Conservation (phyloP, 2,113 vertebrate species). For the Leucosticte australis region DNA sequence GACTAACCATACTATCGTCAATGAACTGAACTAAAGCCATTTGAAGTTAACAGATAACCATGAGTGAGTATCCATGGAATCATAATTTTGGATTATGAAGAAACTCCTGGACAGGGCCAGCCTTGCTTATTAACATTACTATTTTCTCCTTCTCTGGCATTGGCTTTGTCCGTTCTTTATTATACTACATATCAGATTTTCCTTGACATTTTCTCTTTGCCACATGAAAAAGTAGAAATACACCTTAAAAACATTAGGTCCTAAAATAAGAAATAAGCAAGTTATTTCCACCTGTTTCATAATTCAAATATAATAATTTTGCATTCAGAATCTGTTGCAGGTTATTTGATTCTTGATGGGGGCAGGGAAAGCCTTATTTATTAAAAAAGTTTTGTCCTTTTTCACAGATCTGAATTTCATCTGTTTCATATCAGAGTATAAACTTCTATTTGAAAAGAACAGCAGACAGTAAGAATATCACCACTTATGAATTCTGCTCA, state of each 20-base stretch:
- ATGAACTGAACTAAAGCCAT: background rate
- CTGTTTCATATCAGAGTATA: background rate
- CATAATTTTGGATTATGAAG: background rate
- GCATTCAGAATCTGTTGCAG: background rate
- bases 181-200: background rate
- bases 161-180: background rate
- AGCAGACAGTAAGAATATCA: background rate
- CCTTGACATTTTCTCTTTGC: background rate
- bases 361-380: background rate
- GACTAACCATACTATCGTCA: background rate
- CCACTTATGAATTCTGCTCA: background rate
- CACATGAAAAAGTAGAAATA: background rate
- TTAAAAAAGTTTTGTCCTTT: background rate
- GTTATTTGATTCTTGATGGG: background rate
- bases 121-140: background rate
- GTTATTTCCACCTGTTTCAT: background rate
- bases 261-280: background rate
- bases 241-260: background rate
- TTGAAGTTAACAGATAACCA: background rate
- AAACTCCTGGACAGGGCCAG: background rate
- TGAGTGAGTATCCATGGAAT: background rate
- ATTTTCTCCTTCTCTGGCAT: background rate
- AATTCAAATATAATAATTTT: background rate
- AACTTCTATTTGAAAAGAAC: background rate
- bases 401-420: background rate